Evolutionary conservation across 2,113 vertebrate species (phyloP).

Genomic region (Colinus virginianus): DNA sequence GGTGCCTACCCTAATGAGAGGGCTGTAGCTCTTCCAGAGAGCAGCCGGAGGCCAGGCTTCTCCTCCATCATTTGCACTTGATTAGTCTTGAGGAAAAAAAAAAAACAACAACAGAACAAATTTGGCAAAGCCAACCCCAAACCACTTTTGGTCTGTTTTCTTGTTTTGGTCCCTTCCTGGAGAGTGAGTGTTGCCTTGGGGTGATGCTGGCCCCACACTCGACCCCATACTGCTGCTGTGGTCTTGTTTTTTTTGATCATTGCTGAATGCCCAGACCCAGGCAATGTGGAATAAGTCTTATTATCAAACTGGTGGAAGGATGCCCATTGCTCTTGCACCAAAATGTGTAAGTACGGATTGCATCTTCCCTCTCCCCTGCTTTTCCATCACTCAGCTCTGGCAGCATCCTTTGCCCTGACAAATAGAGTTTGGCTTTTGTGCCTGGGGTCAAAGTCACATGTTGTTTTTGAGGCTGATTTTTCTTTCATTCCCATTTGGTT

Average conservation of each 20-base stretch:
- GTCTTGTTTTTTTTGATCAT: neutral
- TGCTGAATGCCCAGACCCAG: neutral
- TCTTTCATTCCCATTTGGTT: neutral
- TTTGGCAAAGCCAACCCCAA: neutral
- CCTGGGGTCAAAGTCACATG: neutral
- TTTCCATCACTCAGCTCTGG: fast-evolving
- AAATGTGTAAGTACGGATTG: neutral
- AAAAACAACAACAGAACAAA: neutral
- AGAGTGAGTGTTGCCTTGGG: neutral
- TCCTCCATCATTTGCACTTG: conserved; percentile 67
- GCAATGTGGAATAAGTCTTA: neutral
- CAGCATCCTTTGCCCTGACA: neutral
- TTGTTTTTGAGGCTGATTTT: neutral
- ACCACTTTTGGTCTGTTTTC: neutral
- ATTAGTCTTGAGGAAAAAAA: conserved; percentile 61
- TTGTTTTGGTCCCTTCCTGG: neutral
- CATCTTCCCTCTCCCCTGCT: neutral
- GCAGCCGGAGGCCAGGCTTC: conserved; percentile 51
- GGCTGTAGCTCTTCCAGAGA: conserved; percentile 52
- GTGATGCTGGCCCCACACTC: neutral
- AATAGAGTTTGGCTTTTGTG: neutral
- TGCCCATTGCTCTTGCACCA: neutral
- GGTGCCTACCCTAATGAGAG: conserved; percentile 70
- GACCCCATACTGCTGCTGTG: fast-evolving
- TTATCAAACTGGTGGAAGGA: neutral